Conservation (phyloP, 2,797 vertebrate species). For the Centropyge bicolor region DNA sequence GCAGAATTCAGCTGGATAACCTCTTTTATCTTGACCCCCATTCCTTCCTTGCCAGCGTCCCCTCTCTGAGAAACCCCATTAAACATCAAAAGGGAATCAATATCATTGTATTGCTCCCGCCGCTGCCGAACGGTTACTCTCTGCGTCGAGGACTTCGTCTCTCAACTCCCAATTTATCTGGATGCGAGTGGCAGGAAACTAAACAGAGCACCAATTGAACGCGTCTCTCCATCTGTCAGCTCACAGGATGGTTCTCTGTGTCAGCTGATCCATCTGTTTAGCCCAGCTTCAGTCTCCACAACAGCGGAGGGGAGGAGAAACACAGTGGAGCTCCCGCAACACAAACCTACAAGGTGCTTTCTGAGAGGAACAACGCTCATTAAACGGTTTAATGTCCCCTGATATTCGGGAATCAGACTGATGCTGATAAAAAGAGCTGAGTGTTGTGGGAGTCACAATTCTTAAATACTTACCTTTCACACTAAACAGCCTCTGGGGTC, state of each 20-base stretch:
- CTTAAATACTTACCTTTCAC: slow-evolving; percentile 70
- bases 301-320: slow-evolving; percentile 57
- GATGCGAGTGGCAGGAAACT: slow-evolving; percentile 63
- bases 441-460: slow-evolving; percentile 53
- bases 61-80: slow-evolving; percentile 68
- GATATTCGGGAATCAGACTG: slow-evolving; percentile 51
- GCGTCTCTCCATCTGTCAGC: slow-evolving; percentile 70
- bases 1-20: slow-evolving; percentile 25
- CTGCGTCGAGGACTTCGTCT: slow-evolving; percentile 49
- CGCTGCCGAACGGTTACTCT: slow-evolving; percentile 43
- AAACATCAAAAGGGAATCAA: slow-evolving; percentile 77
- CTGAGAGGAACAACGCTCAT: slow-evolving; percentile 57
- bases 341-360: slow-evolving; percentile 41
- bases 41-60: slow-evolving; percentile 20
- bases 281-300: slow-evolving; percentile 43
- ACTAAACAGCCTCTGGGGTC: slow-evolving; percentile 58
- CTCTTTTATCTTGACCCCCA: slow-evolving; percentile 48
- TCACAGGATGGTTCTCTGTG: slow-evolving; percentile 61
- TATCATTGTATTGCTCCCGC: slow-evolving; percentile 50
- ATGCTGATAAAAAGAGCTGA: slow-evolving; percentile 50
- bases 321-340: slow-evolving; percentile 25
- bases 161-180: slow-evolving; percentile 68
- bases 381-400: slow-evolving; percentile 51
- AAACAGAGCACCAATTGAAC: slow-evolving; percentile 70
- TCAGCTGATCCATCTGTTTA: slow-evolving; percentile 76